Base-by-base conservation (phyloP, 2,113 vertebrate species). In the Laticauda colubrina region DNA sequence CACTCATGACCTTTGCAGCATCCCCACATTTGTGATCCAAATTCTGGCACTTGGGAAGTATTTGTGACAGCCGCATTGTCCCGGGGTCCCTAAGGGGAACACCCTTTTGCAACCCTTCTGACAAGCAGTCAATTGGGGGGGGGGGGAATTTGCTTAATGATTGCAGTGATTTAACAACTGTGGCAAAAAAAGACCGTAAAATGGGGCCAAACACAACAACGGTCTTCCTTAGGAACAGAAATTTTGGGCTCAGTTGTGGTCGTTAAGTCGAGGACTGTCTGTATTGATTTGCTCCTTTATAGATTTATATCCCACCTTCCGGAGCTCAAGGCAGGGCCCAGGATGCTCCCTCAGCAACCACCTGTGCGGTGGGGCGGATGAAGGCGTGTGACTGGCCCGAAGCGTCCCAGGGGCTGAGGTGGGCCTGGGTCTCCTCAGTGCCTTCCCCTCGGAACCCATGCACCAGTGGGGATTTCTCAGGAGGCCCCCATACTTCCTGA, bases 261-360 rank as follows among this genome's bases (percentile, higher is more conserved):
- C 4, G 1, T 51, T n/a, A n/a, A 64, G 24, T 64, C 0, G 11
- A 69, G 64, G 64, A n/a, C 12, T 15, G 1, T 0, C 29, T 2
- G 64, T n/a, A 20, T 39, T 81, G 20, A 81, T 39, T 39, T 81
- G 75, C 75, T 75, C n/a, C 69, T 39, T 8, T 39, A 6, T 8
- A 34, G 69, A 39, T 34, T 75, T 75, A 7, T 34, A 7, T 39
- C 69, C n/a, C 64, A 20, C 69, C n/a, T 75, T 34, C 15, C 5
- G 5, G 69, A 34, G 69, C n/a, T 75, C n/a, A 7, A 39, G 69
- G 64, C 64, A 75, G n/a, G 64, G 15, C 15, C 5, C 26, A 12
- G n/a, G 34, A 2, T 6, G 64, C 64, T 75, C 69, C 69, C 69
- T 75, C 12, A 6, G 34, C 69, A 34, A 20, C 15, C 3, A 2